Evolutionary conservation across 2,113 vertebrate genomes (phyloP).

Genomic region (Thamnophis sirtalis): DNA sequence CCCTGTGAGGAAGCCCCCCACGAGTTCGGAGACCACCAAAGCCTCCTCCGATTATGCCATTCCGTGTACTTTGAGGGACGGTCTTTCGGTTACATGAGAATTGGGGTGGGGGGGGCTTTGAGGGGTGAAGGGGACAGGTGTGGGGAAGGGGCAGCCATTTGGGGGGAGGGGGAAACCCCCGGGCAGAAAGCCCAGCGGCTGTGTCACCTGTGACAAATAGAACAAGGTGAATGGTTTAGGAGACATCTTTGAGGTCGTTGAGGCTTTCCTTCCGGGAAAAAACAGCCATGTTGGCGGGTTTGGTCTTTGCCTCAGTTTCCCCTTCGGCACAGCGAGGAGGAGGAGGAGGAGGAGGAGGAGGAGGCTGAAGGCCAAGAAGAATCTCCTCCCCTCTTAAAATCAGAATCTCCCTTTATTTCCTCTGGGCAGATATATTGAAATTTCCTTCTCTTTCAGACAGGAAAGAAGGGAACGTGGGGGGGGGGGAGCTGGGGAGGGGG

Average conservation of each 20-base stretch:
- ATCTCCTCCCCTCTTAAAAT: background rate
- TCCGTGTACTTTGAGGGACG: accelerated
- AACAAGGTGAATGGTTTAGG: background rate
- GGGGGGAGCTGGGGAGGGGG: background rate
- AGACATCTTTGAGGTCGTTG: background rate
- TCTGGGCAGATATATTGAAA: too few relatives aligned
- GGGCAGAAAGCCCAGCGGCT: background rate
- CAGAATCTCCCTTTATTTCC: background rate
- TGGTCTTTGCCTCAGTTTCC: too few relatives aligned
- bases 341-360: background rate
- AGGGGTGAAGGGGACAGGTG: background rate
- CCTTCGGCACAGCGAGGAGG: too few relatives aligned
- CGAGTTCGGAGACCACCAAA: too few relatives aligned
- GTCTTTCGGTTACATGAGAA: accelerated
- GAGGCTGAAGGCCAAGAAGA: background rate
- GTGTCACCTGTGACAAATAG: background rate
- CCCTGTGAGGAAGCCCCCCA: too few relatives aligned
- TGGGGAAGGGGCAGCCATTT: too few relatives aligned
- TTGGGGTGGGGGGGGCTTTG: background rate
- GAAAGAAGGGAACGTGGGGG: background rate
- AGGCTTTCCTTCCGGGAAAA: background rate
- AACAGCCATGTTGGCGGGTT: background rate
- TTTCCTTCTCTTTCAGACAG: too few relatives aligned
- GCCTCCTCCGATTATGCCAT: too few relatives aligned
- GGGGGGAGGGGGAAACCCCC: too few relatives aligned